A percentile compares a stretch with the other conserved stretches of the same genome.
phyloP scores from a whole-genome alignment of 2,888 invertebrate genomes.

The Pristionchus arcanus region DNA sequence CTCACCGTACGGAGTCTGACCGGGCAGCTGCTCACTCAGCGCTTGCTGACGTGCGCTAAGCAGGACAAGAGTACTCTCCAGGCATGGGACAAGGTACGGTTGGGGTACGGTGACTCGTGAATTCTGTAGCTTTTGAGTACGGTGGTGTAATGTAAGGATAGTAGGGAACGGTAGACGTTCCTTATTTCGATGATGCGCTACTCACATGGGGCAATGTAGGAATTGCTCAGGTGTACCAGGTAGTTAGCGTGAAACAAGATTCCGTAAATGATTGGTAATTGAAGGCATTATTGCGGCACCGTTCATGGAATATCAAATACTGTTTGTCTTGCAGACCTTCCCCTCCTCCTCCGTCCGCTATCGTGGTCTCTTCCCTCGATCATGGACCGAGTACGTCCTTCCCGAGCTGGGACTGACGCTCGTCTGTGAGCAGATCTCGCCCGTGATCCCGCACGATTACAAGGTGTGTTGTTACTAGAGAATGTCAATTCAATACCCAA shows the following conservation, averaged over 20 bases:
- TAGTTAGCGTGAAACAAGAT: too few species aligned
- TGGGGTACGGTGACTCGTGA: too few species aligned
- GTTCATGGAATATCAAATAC: not conserved
- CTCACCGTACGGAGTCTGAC: slow-evolving; percentile 84
- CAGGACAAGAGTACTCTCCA: slow-evolving; percentile 8
- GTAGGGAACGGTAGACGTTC: not conserved
- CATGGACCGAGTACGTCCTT: slow-evolving; percentile 93
- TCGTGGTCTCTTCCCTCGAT: slow-evolving; percentile 90
- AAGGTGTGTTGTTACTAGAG: slow-evolving; percentile 81
- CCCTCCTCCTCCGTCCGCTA: slow-evolving; percentile 59
- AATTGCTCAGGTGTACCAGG: too few species aligned
- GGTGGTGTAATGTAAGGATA: too few species aligned
- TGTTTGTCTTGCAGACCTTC: slow-evolving; percentile 55
- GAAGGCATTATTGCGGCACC: not conserved
- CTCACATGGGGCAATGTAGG: too few species aligned
- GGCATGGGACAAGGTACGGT: slow-evolving; percentile 54
- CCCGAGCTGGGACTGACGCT: slow-evolving; percentile 88
- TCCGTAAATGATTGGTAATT: too few species aligned
- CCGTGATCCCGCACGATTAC: slow-evolving; percentile 94
- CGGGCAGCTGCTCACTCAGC: slow-evolving; percentile 62
- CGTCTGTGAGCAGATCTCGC: slow-evolving; percentile 91
- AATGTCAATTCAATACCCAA: too few species aligned
- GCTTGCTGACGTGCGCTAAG: slow-evolving; percentile 71
- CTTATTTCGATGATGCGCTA: too few species aligned
- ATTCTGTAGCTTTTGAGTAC: too few species aligned